Percentiles rank a stretch among this genome's conserved stretches.
Conservation (phyloP, 92 coral and sea anemone species). For the Porites cylindrica region DNA sequence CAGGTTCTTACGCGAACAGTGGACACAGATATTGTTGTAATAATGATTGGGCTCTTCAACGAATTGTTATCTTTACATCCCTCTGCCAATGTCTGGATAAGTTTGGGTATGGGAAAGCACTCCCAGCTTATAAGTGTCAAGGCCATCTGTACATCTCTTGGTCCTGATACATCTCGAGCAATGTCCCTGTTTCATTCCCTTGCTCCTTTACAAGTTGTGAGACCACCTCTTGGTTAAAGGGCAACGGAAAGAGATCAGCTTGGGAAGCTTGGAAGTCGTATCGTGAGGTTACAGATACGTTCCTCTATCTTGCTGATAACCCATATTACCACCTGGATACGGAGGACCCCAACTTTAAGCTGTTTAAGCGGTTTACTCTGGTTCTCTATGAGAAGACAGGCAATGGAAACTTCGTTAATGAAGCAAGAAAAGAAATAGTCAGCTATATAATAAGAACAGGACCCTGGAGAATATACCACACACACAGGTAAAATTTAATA, state of each 20-base stretch:
- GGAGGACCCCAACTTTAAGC: background rate
- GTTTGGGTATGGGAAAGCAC: background rate
- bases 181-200: background rate
- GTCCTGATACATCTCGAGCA: background rate
- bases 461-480: background rate
- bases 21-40: background rate
- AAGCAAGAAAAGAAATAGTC: background rate
- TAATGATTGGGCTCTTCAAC: background rate
- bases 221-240: conserved; percentile 38
- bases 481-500: background rate
- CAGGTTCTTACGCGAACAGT: too few species aligned
- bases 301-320: background rate
- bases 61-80: background rate
- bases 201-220: conserved; percentile 32
- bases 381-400: background rate
- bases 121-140: background rate
- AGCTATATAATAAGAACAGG: background rate
- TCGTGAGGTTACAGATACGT: conserved; percentile 31
- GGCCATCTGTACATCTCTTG: background rate
- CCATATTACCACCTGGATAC: background rate
- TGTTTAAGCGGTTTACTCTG: background rate
- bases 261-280: background rate
- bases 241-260: conserved; percentile 37
- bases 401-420: background rate
- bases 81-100: background rate